Evolutionary conservation across 2,113 vertebrate genomes (phyloP).

Genomic region (Danio rerio): GRCz12tu NC_133180.1:33620501-33621000

Average conservation of each 20-base stretch:
- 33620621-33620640: background rate
- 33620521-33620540: too few species aligned
- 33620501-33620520: too few species aligned
- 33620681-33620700: background rate
- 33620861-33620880: background rate
- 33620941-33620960: constrained; percentile 19
- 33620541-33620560: background rate
- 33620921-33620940: background rate
- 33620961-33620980: constrained; percentile 45
- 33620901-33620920: background rate
- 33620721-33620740: background rate
- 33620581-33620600: background rate
- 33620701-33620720: background rate
- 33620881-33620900: background rate
- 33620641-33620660: background rate
- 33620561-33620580: background rate
- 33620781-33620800: background rate
- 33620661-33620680: background rate
- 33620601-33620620: background rate
- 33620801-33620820: background rate
- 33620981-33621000: constrained; percentile 45
- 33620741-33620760: too few species aligned
- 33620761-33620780: too few species aligned
- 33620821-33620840: background rate
- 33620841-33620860: background rate